A percentile compares a stretch with the other conserved stretches of the same genome.
These are phyloP conservation scores for Conger conger DNA, from an alignment of 2,113 vertebrate genomes.

Conservation along the genomic window DNA sequence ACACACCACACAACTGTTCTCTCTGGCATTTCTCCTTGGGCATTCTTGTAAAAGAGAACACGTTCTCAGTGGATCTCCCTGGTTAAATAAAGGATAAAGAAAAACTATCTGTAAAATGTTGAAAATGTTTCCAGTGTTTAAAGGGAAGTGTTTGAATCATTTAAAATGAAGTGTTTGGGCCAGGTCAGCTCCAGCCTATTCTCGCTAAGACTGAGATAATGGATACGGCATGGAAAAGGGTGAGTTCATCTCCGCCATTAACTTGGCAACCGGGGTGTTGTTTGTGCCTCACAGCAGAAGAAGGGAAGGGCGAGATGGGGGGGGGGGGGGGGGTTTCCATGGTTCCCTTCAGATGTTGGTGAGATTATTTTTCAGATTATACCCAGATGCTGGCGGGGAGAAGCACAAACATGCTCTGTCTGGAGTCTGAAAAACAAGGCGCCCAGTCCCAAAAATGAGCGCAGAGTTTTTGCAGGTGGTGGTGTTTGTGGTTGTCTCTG, in stretches of 20 bases:
- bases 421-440: not conserved
- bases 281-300: not conserved
- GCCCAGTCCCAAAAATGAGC: too few species aligned
- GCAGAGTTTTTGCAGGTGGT: not conserved
- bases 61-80: too few species aligned
- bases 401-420: not conserved
- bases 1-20: too few species aligned
- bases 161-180: not conserved
- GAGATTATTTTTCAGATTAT: slow-evolving; percentile 6
- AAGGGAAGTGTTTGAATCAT: too few species aligned
- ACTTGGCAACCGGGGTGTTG: not conserved
- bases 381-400: not conserved
- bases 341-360: not conserved
- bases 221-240: not conserved
- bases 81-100: too few species aligned
- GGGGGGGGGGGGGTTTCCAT: not conserved
- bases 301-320: not conserved
- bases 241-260: not conserved
- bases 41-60: too few species aligned
- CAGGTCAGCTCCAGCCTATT: not conserved
- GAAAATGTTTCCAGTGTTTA: too few species aligned
- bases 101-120: too few species aligned
- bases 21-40: too few species aligned
- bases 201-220: not conserved
- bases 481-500: not conserved